Percentiles rank a stretch among this genome's conserved stretches.
Evolutionary conservation across 1,140 invertebrate genomes (phyloP).

Genomic region (Wiebesia pumilae): DNA sequence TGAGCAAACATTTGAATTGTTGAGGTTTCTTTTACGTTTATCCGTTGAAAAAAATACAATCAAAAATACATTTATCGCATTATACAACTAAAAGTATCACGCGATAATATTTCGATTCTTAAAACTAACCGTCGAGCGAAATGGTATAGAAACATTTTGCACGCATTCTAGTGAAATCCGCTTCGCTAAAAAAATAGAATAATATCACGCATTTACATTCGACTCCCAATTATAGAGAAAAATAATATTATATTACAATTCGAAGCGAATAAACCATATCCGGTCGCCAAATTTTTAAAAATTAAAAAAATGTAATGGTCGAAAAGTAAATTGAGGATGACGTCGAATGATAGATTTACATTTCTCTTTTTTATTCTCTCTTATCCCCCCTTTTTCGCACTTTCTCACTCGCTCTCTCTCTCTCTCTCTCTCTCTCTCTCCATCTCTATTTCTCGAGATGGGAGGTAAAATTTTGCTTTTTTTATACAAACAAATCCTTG

Average conservation of each 20-base stretch:
- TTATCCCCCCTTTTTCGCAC: neutral
- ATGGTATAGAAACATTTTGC: slow-evolving; percentile 7
- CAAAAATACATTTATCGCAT: slow-evolving; percentile 28
- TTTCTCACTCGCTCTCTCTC: neutral
- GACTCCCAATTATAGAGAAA: slow-evolving; percentile 44
- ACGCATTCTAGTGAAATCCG: slow-evolving; percentile 39
- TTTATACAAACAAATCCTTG: slow-evolving; percentile 46
- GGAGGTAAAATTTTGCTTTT: slow-evolving; percentile 25
- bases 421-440: neutral
- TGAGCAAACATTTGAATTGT: slow-evolving; percentile 52
- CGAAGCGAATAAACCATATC: slow-evolving; percentile 14
- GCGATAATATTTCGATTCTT: slow-evolving; percentile 44
- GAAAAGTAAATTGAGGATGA: slow-evolving; percentile 36
- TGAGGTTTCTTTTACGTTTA: slow-evolving; percentile 43
- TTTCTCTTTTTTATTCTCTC: slow-evolving; percentile 1
- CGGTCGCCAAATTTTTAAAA: slow-evolving; percentile 21
- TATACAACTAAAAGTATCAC: slow-evolving; percentile 43
- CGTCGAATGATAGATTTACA: slow-evolving; percentile 44
- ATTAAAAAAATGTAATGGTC: slow-evolving; percentile 13
- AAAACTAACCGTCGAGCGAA: slow-evolving; percentile 41
- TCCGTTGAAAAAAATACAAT: slow-evolving; percentile 43
- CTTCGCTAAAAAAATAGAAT: slow-evolving; percentile 50
- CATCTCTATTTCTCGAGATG: neutral
- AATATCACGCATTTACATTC: slow-evolving; percentile 49
- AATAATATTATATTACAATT: slow-evolving; percentile 53